phyloP scores from a whole-genome alignment of 1,140 invertebrate species.

The Lordiphosa mommai region DNA sequence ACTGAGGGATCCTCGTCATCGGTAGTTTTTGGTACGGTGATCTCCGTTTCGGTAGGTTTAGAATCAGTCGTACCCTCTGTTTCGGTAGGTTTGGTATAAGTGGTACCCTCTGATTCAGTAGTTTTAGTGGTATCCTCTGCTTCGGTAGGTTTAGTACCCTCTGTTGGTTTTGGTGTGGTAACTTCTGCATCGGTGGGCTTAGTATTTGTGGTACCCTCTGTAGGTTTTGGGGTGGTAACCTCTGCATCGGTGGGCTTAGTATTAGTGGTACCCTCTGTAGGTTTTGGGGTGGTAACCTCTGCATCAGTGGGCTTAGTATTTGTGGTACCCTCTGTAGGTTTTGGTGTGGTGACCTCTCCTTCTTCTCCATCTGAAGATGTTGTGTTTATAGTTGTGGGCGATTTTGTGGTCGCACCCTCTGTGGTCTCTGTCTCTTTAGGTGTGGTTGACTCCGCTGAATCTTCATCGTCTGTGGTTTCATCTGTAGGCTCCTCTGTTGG shows the following conservation, averaged over 20 bases:
- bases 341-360: no score
- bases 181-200: not conserved
- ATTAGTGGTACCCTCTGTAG: not conserved
- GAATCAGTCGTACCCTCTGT: no score
- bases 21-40: not conserved
- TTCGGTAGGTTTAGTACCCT: no score
- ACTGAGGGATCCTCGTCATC: not conserved
- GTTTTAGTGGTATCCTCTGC: no score
- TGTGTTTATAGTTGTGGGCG: not conserved
- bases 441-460: not conserved
- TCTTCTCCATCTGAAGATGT: not conserved
- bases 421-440: slow-evolving; percentile 1
- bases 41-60: no score
- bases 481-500: slow-evolving; percentile 4
- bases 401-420: not conserved
- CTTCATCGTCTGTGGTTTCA: not conserved
- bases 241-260: no score
- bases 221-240: not conserved
- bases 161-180: not conserved
- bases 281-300: not conserved
- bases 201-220: not conserved
- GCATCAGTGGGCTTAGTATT: not conserved
- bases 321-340: not conserved
- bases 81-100: no score
- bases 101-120: not conserved